Evolutionary conservation across 1,140 invertebrate genomes (phyloP).

Genomic region (Drosophila albomicans): DNA sequence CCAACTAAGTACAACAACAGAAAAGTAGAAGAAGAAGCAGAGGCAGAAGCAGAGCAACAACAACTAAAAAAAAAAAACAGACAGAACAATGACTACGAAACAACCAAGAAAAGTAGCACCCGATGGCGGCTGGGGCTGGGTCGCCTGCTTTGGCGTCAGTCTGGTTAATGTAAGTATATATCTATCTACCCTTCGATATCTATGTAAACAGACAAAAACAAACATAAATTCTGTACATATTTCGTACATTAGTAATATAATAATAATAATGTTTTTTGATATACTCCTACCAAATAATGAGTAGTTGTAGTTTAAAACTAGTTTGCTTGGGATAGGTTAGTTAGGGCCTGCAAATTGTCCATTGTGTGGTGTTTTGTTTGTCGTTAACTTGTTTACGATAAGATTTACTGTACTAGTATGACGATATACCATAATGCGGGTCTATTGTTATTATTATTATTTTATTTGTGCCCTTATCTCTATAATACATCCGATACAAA

Average conservation of each 20-base stretch:
- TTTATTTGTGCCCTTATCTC: conserved; percentile 6
- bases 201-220: background rate
- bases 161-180: conserved; percentile 90
- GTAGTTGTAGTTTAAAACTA: conserved; percentile 1
- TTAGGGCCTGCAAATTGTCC: conserved; percentile 21
- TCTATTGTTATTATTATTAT: conserved; percentile 12
- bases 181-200: background rate
- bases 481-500: conserved; percentile 10
- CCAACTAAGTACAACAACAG: conserved; percentile 34
- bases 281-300: background rate
- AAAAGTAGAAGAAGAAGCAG: background rate
- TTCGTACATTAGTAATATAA: too few relatives aligned
- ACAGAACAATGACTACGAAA: conserved; percentile 64
- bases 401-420: conserved; percentile 29
- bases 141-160: conserved; percentile 91
- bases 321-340: conserved; percentile 40
- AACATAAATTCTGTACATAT: background rate
- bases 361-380: conserved; percentile 10
- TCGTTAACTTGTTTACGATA: conserved; percentile 40
- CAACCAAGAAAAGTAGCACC: conserved; percentile 84
- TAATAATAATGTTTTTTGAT: background rate
- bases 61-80: conserved; percentile 35
- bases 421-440: conserved; percentile 5
- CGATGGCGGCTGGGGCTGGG: conserved; percentile 91
- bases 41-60: conserved; percentile 10